Evolutionary conservation across 2,888 invertebrate genomes (phyloP).

Genomic region (Apotomis capreana): DNA sequence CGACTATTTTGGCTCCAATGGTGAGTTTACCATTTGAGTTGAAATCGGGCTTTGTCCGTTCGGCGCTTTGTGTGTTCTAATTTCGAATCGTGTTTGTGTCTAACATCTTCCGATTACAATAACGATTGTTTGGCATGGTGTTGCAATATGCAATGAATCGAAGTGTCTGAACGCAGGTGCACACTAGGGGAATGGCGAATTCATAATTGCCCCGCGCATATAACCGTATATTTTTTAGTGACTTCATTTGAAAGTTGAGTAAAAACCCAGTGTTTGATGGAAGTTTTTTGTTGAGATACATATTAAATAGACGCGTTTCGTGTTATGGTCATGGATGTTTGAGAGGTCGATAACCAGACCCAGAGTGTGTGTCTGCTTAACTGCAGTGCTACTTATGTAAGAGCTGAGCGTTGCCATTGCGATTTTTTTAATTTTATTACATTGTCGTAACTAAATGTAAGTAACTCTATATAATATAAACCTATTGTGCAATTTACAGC

Average conservation of each 20-base stretch:
- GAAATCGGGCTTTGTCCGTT: slow-evolving; percentile 47
- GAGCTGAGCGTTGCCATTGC: slow-evolving; percentile 26
- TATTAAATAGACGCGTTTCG: neutral
- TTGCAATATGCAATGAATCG: slow-evolving; percentile 44
- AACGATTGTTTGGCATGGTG: slow-evolving; percentile 46
- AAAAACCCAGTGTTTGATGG: slow-evolving; percentile 9
- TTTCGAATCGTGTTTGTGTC: slow-evolving; percentile 13
- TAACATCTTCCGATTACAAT: slow-evolving; percentile 15
- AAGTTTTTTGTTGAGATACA: neutral
- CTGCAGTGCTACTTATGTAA: slow-evolving; percentile 28
- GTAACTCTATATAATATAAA: too few relatives aligned
- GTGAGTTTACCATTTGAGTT: slow-evolving; percentile 72
- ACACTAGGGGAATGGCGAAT: slow-evolving; percentile 1
- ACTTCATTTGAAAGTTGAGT: slow-evolving; percentile 12
- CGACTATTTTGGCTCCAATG: slow-evolving; percentile 86
- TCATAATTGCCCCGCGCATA: neutral
- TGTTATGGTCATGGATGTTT: neutral
- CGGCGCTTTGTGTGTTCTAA: slow-evolving; percentile 33
- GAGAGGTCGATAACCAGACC: slow-evolving; percentile 25
- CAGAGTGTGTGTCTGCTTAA: slow-evolving; percentile 9
- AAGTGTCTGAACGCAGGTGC: slow-evolving; percentile 9
- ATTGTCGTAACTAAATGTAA: too few relatives aligned
- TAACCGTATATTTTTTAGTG: slow-evolving; percentile 1
- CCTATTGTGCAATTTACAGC: too few relatives aligned
- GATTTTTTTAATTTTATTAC: slow-evolving; percentile 12